Conservation (phyloP, 2,888 invertebrate genomes). For the Orgyia antiqua region DNA sequence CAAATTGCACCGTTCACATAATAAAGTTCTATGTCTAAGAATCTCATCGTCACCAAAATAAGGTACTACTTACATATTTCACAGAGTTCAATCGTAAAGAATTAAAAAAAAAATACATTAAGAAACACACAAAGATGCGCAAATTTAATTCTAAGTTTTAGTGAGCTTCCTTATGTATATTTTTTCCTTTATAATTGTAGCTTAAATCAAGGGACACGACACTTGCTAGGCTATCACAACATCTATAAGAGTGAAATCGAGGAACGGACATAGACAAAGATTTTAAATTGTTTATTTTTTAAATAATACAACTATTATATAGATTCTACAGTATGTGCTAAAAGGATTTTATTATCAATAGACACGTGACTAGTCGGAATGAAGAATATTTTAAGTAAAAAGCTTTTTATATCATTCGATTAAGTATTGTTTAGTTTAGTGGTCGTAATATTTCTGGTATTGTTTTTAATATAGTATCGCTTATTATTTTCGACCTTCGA, state of each 20-base stretch:
- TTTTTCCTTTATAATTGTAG: constrained; percentile 37
- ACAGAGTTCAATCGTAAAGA: constrained; percentile 9
- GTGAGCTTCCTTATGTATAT: constrained; percentile 62
- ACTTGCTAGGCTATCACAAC: constrained; percentile 74
- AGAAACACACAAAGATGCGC: constrained; percentile 55
- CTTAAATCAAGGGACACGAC: constrained; percentile 64
- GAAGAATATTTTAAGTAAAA: constrained; percentile 20
- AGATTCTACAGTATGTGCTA: constrained; percentile 48
- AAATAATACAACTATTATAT: constrained; percentile 56
- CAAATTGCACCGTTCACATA: too few species aligned
- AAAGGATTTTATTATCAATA: constrained; percentile 32
- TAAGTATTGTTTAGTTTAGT: constrained; percentile 21
- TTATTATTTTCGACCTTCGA: too few species aligned
- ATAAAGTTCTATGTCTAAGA: too few species aligned
- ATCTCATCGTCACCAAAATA: constrained; percentile 10
- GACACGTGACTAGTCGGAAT: constrained; percentile 27
- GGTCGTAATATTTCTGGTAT: constrained; percentile 16
- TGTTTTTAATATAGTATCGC: constrained; percentile 6
- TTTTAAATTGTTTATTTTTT: constrained; percentile 52
- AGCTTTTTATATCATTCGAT: constrained; percentile 19
- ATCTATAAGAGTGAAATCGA: constrained; percentile 75
- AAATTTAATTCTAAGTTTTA: constrained; percentile 43
- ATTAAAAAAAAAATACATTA: constrained; percentile 27
- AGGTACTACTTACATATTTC: constrained; percentile 11
- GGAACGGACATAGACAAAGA: constrained; percentile 74